Percentiles rank a stretch among this genome's conserved stretches.
phyloP scores from a whole-genome alignment of 2,888 invertebrate species.

The Seira ritae region DNA sequence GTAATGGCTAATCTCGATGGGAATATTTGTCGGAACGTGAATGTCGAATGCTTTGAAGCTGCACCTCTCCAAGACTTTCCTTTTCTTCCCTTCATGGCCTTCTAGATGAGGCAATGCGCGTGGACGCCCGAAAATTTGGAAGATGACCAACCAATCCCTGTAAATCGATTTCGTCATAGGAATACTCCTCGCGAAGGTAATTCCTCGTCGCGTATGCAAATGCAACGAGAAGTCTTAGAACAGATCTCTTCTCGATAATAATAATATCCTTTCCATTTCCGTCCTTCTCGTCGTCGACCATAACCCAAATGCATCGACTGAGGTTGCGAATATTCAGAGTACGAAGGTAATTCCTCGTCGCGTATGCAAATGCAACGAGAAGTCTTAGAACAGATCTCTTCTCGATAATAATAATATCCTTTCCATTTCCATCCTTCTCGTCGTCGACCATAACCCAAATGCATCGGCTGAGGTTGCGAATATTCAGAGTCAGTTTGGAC shows the following conservation, averaged over 20 bases:
- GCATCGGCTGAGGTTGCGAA: conserved; percentile 61
- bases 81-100: conserved; percentile 6
- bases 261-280: conserved; percentile 25
- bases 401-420: conserved; percentile 47
- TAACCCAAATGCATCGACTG: conserved; percentile 63
- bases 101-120: conserved; percentile 49
- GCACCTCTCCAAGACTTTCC: not conserved
- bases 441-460: conserved; percentile 67
- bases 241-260: conserved; percentile 62
- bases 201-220: conserved; percentile 66
- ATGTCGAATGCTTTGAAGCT: conserved; percentile 45
- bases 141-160: conserved; percentile 4
- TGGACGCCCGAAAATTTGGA: conserved; percentile 64
- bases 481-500: conserved; percentile 58
- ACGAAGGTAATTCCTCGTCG: conserved; percentile 66
- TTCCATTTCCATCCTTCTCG: no score
- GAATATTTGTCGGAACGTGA: conserved; percentile 58
- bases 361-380: conserved; percentile 65
- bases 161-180: conserved; percentile 45
- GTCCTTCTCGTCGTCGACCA: conserved; percentile 66
- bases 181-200: conserved; percentile 66
- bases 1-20: conserved; percentile 55
- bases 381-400: conserved; percentile 66
- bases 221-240: conserved; percentile 66
- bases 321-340: conserved; percentile 59